Conservation (phyloP, 2,888 invertebrate species). For the Coremacera marginata region DNA sequence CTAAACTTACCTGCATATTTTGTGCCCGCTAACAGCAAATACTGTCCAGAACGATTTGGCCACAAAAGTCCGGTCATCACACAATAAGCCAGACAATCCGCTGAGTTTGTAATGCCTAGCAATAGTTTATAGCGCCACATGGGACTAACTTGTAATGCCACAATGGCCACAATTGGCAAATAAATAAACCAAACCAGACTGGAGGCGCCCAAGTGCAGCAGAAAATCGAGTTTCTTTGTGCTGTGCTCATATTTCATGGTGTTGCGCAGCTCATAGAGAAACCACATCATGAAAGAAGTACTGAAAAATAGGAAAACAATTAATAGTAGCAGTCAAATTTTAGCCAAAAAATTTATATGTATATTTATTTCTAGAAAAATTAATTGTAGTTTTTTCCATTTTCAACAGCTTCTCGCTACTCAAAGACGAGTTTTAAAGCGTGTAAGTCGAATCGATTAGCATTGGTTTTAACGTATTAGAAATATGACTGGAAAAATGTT, state of each 20-base stretch:
- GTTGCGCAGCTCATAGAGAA: conserved; percentile 79
- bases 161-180: conserved; percentile 92
- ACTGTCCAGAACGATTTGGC: conserved; percentile 94
- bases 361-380: too few relatives aligned
- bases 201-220: conserved; percentile 96
- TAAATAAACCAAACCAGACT: conserved; percentile 99
- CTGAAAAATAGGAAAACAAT: conserved; percentile 65
- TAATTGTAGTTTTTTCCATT: too few relatives aligned
- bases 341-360: too few relatives aligned
- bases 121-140: conserved; percentile 96
- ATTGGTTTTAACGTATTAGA: too few relatives aligned
- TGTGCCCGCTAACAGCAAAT: conserved; percentile 83
- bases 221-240: conserved; percentile 88
- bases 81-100: conserved; percentile 94
- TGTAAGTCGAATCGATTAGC: too few relatives aligned
- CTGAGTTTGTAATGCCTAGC: conserved; percentile 94
- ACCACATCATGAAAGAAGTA: conserved; percentile 87
- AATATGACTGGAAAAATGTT: too few relatives aligned
- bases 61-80: conserved; percentile 96
- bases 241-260: conserved; percentile 87
- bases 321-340: too few relatives aligned
- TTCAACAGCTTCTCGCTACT: too few relatives aligned
- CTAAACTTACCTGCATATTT: conserved; percentile 72
- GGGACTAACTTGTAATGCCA: conserved; percentile 92
- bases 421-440: too few relatives aligned